Evolutionary conservation across 2,113 vertebrate species (phyloP), one percentile per base, ranked within the genome.

Genomic region (Cyprinus carpio): DNA sequence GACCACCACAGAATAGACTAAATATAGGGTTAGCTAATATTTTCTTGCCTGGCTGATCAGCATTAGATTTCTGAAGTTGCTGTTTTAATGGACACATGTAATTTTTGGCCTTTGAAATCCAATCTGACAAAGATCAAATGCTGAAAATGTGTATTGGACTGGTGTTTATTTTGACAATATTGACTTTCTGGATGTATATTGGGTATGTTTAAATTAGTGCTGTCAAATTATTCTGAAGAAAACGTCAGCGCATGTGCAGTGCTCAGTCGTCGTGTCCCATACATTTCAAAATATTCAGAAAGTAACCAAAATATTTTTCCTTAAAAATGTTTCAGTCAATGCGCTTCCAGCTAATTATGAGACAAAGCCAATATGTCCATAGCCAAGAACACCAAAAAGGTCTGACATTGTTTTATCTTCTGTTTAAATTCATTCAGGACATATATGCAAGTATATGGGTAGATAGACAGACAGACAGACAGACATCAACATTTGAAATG

Each of bases 1-100:
- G 92, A 89, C 91, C 90, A 86, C 87, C 76, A 20, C 90, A 88
- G 92, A 92, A 65, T 90, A 95, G 94, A 93, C 93, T 94, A 94
- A 95, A 95, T 94, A 94, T 84, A 88, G 89, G 89, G 43, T 80
- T 62, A 87, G 87, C 83, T 90, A 92, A 93, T 94, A 93, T 94
- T 94, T 89, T 92, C 91, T 89, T 90, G 87, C 89, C 89, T 91
- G 90, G 90, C 92, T 91, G 80, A 81, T 69, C 86, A 87, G 90
- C 89, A 87, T 56, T 87, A 91, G 90, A 90, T 84, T 90, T 89
- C 85, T 86, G 23, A 76, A 71, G 69, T 25, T 87, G 72, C 27
- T 29, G 16, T 58, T 82, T 84, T 84, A 25, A 43, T 18, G 23
- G 54, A 79, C 23, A 25, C 67, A 54, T 75, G 58, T 46, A 65